A percentile compares a stretch with the other conserved stretches of the same genome.
phyloP scores from a whole-genome alignment of 2,797 vertebrate genomes.

The Netta rufina region DNA sequence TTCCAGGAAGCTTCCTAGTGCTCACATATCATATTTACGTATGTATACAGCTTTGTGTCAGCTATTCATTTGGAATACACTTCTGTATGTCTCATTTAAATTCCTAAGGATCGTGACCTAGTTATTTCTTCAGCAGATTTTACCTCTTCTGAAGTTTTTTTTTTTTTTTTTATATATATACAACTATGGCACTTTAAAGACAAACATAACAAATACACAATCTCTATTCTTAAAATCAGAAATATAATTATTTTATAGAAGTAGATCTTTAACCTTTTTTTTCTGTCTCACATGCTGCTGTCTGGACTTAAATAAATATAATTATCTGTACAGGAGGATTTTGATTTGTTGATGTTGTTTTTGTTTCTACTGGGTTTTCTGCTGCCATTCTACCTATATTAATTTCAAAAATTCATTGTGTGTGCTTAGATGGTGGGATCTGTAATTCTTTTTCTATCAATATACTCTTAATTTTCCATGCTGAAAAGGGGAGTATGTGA shows the following conservation, averaged over 20 bases:
- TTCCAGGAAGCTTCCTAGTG: background rate
- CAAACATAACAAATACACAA: background rate
- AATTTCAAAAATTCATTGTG: background rate
- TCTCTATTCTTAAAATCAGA: background rate
- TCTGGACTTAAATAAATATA: slow-evolving; percentile 8
- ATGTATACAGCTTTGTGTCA: background rate
- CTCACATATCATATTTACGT: background rate
- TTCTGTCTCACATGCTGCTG: background rate
- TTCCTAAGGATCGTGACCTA: slow-evolving; percentile 35
- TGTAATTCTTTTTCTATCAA: background rate
- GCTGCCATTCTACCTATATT: background rate
- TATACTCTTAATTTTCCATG: background rate
- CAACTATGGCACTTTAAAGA: background rate
- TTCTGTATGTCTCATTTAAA: slow-evolving; percentile 43
- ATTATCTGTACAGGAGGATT: background rate
- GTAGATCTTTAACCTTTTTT: background rate
- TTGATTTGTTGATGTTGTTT: background rate
- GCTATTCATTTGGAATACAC: background rate
- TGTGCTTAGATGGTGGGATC: background rate
- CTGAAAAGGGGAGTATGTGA: background rate
- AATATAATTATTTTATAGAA: background rate
- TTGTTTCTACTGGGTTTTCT: background rate
- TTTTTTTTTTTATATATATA: background rate
- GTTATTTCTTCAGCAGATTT: slow-evolving; percentile 45
- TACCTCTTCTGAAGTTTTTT: background rate